A percentile compares a stretch with the other conserved stretches of the same genome.
These are phyloP conservation scores for Spodoptera picta DNA, from an alignment of 2,888 invertebrate genomes.

Conservation along the genomic window DNA sequence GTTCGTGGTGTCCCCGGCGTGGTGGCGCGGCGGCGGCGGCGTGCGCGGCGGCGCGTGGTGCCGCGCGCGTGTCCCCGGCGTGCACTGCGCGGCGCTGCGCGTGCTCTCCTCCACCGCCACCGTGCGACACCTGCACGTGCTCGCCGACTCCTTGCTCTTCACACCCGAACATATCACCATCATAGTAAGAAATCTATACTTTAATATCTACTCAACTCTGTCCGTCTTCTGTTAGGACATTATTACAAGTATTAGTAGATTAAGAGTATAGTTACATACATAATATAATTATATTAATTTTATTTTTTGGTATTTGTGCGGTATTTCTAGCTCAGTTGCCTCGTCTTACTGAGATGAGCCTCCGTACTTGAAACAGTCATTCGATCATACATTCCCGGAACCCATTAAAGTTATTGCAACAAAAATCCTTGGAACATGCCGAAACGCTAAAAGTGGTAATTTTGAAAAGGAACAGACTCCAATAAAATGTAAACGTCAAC, in stretches of 20 bases:
- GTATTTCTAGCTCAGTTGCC: too few relatives aligned
- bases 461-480: background rate
- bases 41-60: slow-evolving; percentile 65
- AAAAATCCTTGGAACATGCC: too few relatives aligned
- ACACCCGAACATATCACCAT: slow-evolving; percentile 67
- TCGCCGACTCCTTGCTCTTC: slow-evolving; percentile 75
- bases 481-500: slow-evolving; percentile 2
- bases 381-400: too few relatives aligned
- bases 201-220: background rate
- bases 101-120: slow-evolving; percentile 70
- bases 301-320: too few relatives aligned
- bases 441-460: background rate
- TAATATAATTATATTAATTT: too few relatives aligned
- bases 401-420: too few relatives aligned
- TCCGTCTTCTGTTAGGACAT: too few relatives aligned
- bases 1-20: slow-evolving; percentile 69
- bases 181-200: slow-evolving; percentile 54
- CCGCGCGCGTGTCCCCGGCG: slow-evolving; percentile 60
- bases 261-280: too few relatives aligned
- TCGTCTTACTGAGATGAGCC: too few relatives aligned
- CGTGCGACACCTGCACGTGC: slow-evolving; percentile 64
- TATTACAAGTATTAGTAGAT: too few relatives aligned
- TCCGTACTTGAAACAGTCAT: too few relatives aligned
- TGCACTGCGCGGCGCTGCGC: slow-evolving; percentile 64
- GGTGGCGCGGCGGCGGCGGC: slow-evolving; percentile 69